phyloP scores from a whole-genome alignment of 2,888 invertebrate species.

The Cryptophagus acutangulus region DNA sequence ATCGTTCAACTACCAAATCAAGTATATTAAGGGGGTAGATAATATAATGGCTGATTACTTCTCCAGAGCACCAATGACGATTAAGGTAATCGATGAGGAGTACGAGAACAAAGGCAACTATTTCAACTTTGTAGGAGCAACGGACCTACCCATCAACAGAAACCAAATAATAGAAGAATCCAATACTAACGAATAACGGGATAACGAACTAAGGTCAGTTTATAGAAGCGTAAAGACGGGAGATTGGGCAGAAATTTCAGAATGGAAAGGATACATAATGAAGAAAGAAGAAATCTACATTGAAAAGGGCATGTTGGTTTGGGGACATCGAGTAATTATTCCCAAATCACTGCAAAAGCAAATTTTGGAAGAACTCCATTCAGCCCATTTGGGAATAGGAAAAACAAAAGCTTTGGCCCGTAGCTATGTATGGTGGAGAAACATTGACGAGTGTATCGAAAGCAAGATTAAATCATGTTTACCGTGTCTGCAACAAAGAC shows the following conservation, averaged over 20 bases:
- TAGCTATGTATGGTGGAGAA: constrained; percentile 29
- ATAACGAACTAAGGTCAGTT: constrained; percentile 6
- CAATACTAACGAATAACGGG: too few species aligned
- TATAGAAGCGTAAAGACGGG: neutral
- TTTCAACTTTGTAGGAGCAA: neutral
- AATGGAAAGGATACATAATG: constrained; percentile 6
- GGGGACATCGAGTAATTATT: constrained; percentile 9
- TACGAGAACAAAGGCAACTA: constrained; percentile 3
- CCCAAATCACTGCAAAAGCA: constrained; percentile 15
- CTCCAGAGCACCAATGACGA: constrained; percentile 6
- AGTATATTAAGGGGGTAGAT: constrained; percentile 9
- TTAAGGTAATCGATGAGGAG: neutral
- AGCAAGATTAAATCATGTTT: constrained; percentile 1
- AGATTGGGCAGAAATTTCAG: constrained; percentile 1
- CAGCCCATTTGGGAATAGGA: constrained; percentile 29
- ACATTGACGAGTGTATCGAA: constrained; percentile 30
- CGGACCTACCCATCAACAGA: constrained; percentile 11
- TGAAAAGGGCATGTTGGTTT: constrained; percentile 9
- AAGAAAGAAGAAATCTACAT: constrained; percentile 13
- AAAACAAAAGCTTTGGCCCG: constrained; percentile 33
- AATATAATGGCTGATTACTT: constrained; percentile 10
- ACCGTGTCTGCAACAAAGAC: neutral
- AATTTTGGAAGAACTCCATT: constrained; percentile 28
- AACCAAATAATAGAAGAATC: constrained; percentile 8
- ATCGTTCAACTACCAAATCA: constrained; percentile 10